These are phyloP conservation scores for Sandelia bainsii DNA, from an alignment of 2,797 vertebrate genomes.

Conservation along the genomic window DNA sequence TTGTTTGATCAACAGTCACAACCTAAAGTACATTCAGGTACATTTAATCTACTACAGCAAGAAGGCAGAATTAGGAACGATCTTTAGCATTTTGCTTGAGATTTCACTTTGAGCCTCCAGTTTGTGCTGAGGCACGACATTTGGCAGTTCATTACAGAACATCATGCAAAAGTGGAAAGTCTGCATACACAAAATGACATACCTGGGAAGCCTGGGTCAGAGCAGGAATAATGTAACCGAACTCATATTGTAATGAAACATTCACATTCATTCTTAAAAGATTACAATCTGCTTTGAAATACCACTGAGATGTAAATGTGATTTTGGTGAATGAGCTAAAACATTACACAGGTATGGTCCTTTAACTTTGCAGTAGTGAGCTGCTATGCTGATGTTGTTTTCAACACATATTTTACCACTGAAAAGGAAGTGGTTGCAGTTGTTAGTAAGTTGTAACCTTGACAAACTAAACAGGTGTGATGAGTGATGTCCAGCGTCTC, in stretches of 20 bases:
- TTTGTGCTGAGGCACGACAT: not conserved
- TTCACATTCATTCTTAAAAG: too few species aligned
- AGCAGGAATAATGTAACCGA: not conserved
- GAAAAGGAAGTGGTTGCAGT: slow-evolving; percentile 60
- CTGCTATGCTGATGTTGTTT: slow-evolving; percentile 56
- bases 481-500: slow-evolving; percentile 11
- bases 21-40: not conserved
- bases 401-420: slow-evolving; percentile 53
- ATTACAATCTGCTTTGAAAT: not conserved
- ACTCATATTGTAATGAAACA: not conserved
- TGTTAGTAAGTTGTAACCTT: slow-evolving; percentile 35
- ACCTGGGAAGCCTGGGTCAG: not conserved
- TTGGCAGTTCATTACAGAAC: not conserved
- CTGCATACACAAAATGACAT: not conserved
- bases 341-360: slow-evolving; percentile 20
- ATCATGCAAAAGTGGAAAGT: not conserved
- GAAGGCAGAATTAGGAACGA: not conserved
- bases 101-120: not conserved
- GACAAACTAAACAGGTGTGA: slow-evolving; percentile 60
- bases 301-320: not conserved
- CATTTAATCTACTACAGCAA: not conserved
- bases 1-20: not conserved
- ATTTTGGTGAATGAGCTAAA: not conserved
- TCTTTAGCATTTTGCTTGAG: not conserved
- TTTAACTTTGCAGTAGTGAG: slow-evolving; percentile 65